Base-by-base conservation (phyloP, 2,797 vertebrate species). In the Petrocephalus sullivani region DNA sequence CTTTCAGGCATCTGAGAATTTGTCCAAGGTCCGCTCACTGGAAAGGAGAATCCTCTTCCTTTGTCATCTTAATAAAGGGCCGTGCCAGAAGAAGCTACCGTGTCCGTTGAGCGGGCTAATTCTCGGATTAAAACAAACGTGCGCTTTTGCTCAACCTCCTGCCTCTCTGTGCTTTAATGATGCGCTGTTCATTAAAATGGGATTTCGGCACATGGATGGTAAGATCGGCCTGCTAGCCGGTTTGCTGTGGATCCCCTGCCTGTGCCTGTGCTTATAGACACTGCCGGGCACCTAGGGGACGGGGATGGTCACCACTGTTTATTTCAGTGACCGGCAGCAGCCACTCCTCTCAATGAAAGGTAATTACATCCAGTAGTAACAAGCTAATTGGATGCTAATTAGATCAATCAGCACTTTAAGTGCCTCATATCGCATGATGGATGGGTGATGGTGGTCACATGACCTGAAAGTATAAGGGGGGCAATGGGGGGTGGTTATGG, bases 321-420 rank as follows among this genome's bases (percentile, higher is more conserved):
- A 98, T 98, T 98, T 96, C 97, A 94, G 93, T 96, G 94, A 95
- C 97, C 98, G 98, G 97, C 97, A 98, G 98, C 96, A 97, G 96
- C 96, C 95, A 96, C 96, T 96, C 95, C 94, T 96, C 94, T 97
- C 97, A 97, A 97, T 98, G 98, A 98, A 98, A 97, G 96, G 96
- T 98, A 97, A 99, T 99, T 99, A 98, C 97, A 96, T 97, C 96
- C 96, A 97, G 97, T 98, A 97, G 97, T 99, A 99, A 99, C 97
- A 98, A 98, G 98, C 98, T 99, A 99, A 99, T 99, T 99, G 98
- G 99, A 99, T 98, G 97, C 97, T 99, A 99, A 99, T 99, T 98
- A 98, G 98, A 97, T 98, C 97, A 97, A 98, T 97, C 96, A 97
- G 96, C 97, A 97, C 96, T 95, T 96, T 84, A 84, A 84, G 96